A percentile compares a stretch with the other conserved stretches of the same genome.
phyloP scores from a whole-genome alignment of 2,113 vertebrate species.

The Calyptomena viridis region DNA sequence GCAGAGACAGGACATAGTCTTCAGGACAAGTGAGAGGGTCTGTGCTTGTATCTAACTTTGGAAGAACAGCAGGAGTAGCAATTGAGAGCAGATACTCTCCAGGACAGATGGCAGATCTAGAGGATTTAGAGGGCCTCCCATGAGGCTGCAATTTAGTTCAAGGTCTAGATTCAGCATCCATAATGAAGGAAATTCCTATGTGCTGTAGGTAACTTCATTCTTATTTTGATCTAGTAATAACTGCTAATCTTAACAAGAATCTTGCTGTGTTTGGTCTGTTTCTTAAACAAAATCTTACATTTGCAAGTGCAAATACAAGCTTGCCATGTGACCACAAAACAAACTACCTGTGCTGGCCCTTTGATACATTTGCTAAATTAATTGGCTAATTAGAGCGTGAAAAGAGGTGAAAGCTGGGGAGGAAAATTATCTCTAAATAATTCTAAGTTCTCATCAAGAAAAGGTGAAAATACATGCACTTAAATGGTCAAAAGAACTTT shows the following conservation, averaged over 20 bases:
- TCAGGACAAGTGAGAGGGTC: neutral
- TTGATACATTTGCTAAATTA: neutral
- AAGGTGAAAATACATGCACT: neutral
- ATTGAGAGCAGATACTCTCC: neutral
- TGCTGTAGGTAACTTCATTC: neutral
- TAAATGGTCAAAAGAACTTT: neutral
- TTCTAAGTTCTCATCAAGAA: neutral
- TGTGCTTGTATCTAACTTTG: neutral
- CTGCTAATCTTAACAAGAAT: neutral
- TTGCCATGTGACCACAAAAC: neutral
- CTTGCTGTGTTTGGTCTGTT: neutral
- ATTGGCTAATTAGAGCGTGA: neutral
- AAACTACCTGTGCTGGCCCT: neutral
- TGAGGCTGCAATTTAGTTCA: neutral
- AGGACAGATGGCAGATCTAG: neutral
- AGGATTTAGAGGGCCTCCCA: neutral
- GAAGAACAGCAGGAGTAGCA: neutral
- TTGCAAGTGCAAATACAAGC: neutral
- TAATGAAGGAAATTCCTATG: neutral
- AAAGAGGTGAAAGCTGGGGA: neutral
- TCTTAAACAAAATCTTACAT: neutral
- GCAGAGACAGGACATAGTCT: neutral
- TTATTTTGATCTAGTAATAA: neutral
- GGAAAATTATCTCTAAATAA: neutral
- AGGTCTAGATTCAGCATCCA: neutral